These are phyloP conservation scores for Podilymbus podiceps DNA, from an alignment of 2,113 vertebrate genomes.

Conservation along the genomic window DNA sequence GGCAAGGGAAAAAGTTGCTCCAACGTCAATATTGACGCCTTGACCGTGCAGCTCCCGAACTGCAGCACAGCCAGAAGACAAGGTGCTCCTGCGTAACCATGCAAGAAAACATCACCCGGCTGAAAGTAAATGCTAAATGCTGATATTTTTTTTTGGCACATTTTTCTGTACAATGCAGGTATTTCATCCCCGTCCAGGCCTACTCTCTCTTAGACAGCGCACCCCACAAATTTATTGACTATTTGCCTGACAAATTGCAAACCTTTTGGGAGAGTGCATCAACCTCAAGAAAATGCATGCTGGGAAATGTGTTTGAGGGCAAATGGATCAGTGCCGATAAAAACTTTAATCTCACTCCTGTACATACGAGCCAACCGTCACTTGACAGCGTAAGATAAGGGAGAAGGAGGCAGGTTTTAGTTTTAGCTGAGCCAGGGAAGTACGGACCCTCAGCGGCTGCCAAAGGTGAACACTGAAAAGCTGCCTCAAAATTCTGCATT, in stretches of 20 bases:
- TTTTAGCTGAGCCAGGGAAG: not conserved
- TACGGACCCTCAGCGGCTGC: not conserved
- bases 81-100: not conserved
- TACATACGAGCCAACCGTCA: not conserved
- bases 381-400: not conserved
- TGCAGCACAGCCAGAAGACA: not conserved
- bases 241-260: not conserved
- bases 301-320: not conserved
- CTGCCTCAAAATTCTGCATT: not conserved
- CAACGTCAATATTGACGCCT: not conserved
- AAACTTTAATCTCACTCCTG: conserved; percentile 73
- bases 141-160: fast-evolving
- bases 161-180: not conserved
- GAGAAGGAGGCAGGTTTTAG: not conserved
- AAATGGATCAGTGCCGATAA: not conserved
- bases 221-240: not conserved
- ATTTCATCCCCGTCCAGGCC: not conserved
- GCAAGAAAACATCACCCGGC: not conserved
- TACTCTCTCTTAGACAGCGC: not conserved
- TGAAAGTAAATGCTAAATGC: not conserved
- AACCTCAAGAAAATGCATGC: not conserved
- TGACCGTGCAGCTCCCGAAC: not conserved
- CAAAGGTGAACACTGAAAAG: not conserved
- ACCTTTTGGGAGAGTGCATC: not conserved
- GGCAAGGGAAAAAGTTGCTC: not conserved